phyloP scores from a whole-genome alignment of 2,888 invertebrate species.

The Mythimna ferrago region DNA sequence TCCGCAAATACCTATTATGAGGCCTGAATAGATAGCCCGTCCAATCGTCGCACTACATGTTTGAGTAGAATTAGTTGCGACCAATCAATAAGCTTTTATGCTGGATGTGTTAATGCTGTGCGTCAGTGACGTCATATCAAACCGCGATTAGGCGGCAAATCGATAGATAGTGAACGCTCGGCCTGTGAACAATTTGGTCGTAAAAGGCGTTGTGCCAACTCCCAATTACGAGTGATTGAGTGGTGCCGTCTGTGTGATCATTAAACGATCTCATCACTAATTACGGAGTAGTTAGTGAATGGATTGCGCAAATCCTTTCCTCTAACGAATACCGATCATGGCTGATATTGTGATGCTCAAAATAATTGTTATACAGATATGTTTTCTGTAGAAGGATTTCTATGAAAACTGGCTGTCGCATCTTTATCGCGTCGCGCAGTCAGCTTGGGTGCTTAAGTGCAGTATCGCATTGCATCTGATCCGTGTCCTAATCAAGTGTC shows the following conservation, averaged over 20 bases:
- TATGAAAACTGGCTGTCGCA: not conserved
- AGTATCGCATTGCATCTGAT: not conserved
- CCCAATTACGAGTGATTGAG: constrained; percentile 82
- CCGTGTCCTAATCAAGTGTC: not conserved
- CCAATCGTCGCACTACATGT: constrained; percentile 19
- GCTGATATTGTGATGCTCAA: not conserved
- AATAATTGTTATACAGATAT: not conserved
- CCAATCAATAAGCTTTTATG: constrained; percentile 51
- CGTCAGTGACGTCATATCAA: constrained; percentile 66
- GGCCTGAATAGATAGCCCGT: constrained; percentile 6
- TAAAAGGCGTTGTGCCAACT: constrained; percentile 81
- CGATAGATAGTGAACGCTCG: constrained; percentile 66
- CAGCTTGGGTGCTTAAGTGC: not conserved
- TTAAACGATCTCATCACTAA: constrained; percentile 73
- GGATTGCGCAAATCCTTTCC: constrained; percentile 22
- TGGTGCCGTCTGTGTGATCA: constrained; percentile 74
- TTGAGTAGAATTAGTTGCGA: constrained; percentile 25
- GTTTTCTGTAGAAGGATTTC: not conserved
- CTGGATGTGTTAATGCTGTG: constrained; percentile 48
- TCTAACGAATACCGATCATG: not conserved
- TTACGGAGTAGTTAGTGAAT: constrained; percentile 34
- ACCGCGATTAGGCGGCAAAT: constrained; percentile 69
- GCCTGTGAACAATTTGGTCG: constrained; percentile 74
- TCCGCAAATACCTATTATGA: not conserved
- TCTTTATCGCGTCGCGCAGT: not conserved